Evolutionary conservation across 2,797 vertebrate species (phyloP), one percentile per base, ranked within the genome.

Genomic region (Aldrovandia affinis): DNA sequence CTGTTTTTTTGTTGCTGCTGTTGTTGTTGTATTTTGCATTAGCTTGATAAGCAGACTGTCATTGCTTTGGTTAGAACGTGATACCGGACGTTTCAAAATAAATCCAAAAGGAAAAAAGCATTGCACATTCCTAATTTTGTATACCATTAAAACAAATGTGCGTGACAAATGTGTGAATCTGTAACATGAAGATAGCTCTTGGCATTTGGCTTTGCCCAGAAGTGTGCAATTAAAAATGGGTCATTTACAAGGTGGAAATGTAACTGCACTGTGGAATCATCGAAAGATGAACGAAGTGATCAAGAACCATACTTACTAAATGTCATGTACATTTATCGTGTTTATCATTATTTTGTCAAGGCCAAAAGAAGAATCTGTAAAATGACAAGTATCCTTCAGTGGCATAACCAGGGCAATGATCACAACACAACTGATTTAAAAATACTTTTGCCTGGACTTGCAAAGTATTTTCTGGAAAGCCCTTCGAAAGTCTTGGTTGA

Each of bases 391-490:
- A 9, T 68, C 36, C 28, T 33, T 28, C 42, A 44, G 9, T 79
- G 55, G 18, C 28, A 20, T 6, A 33, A 52, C 28, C 39, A 30
- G 42, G 3, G 5, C 83, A 80, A 6, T 52, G 57, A 47, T 15
- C 52, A 14, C 25, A 78, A 73, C 18, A 22, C 14, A 73, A 42
- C 33, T 39, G 33, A 75, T 91, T 95, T 92, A 96, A 86, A 93
- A 97, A 89, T 92, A 95, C 93, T 96, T 96, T 89, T 94, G 95
- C 91, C 95, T 95, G 2, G 94, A 91, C 89, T 96, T 95, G 90
- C 96, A 98, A 83, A 98, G 95, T 87, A 99, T 97, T 92, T 97
- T 98, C 90, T 98, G 96, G 91, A 98, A 98, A 84, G 97, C 97
- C 50, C 96, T 94, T 55, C 97, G 94, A 92, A 99, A 99, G 92